Evolutionary conservation across 2,797 vertebrate species (phyloP).

Genomic region (Huso huso): DNA sequence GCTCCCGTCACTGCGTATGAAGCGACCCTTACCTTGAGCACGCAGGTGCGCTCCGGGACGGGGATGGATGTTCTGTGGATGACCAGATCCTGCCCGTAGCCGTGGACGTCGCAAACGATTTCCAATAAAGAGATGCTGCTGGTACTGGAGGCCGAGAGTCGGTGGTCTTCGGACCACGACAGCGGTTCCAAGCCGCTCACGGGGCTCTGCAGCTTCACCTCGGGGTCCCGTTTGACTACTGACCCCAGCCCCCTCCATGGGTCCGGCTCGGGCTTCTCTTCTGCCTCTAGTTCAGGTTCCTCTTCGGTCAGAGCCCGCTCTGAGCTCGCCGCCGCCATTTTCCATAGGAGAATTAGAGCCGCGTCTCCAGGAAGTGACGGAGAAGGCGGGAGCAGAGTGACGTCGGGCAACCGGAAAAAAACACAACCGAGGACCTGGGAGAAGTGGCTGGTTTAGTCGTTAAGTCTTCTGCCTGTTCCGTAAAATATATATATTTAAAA

Average conservation of each 20-base stretch:
- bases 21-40: conserved; percentile 62
- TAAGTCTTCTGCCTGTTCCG: too few species aligned
- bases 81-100: conserved; percentile 66
- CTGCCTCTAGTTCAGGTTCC: conserved; percentile 24
- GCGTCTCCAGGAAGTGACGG: conserved; percentile 41
- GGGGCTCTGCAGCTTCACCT: conserved; percentile 61
- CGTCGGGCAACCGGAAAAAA: background rate
- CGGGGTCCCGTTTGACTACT: conserved; percentile 65
- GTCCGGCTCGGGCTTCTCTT: conserved; percentile 25
- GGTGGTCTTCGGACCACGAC: conserved; percentile 85
- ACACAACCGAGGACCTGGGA: background rate
- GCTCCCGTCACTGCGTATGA: conserved; percentile 31
- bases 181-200: conserved; percentile 80
- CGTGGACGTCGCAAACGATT: conserved; percentile 74
- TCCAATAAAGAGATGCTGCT: conserved; percentile 76
- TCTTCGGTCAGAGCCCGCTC: conserved; percentile 1
- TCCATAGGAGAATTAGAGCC: conserved; percentile 26
- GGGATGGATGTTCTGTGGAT: conserved; percentile 80
- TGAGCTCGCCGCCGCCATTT: conserved; percentile 51
- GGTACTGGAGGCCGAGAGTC: conserved; percentile 73
- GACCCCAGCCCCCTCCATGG: conserved; percentile 35
- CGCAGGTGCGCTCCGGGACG: conserved; percentile 47
- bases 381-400: conserved; percentile 22
- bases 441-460: too few species aligned
- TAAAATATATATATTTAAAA: too few species aligned